Base-by-base conservation (phyloP, 2,113 vertebrate genomes). In the Gymnarchus niloticus region DNA sequence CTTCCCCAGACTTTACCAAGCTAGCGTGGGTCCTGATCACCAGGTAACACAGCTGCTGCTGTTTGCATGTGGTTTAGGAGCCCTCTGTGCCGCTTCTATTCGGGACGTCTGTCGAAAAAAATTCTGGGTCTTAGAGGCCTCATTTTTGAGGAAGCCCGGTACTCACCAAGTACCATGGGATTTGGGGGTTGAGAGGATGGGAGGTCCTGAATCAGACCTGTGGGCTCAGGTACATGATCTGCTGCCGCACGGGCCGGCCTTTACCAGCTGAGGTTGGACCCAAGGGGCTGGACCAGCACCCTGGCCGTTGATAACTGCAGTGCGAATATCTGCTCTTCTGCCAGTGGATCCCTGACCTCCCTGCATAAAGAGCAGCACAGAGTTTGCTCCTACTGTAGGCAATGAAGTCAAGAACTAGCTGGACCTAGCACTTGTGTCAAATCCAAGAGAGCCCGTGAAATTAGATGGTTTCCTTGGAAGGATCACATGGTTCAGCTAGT, bases 11-110 rank as follows among this genome's bases (percentile, higher is more conserved):
- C 92, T 99, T 95, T 91, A 92, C 92, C 85, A 90, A 95, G 89
- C 94, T 99, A 1, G 95, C 97, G 1, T 99, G 98, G 98, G 98
- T 99, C 90, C 93, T 99, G 2, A 95, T 99, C 85, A 99, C 98
- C 84, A 99, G 98, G 98, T 96, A 93, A 90, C 46, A 51, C 19
- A 10, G 3, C 44, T 80, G 77, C 46, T n/a, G 77, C 48, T 0
- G 21, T 48, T 78, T 44, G 8, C 37, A 78, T 14, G 28, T 17
- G 28, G 28, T 28, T n/a, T n/a, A n/a, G n/a, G n/a, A n/a, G n/a
- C n/a, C n/a, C n/a, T n/a, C n/a, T n/a, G n/a, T n/a, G n/a, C n/a
- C n/a, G n/a, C n/a, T n/a, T n/a, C n/a, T n/a, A n/a, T n/a, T n/a
- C n/a, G n/a, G n/a, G n/a, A n/a, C n/a, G n/a, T n/a, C n/a, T n/a